These are phyloP conservation scores for Drosophila multiciliata DNA, from an alignment of 2,888 invertebrate genomes.

Conservation along the genomic window DNA sequence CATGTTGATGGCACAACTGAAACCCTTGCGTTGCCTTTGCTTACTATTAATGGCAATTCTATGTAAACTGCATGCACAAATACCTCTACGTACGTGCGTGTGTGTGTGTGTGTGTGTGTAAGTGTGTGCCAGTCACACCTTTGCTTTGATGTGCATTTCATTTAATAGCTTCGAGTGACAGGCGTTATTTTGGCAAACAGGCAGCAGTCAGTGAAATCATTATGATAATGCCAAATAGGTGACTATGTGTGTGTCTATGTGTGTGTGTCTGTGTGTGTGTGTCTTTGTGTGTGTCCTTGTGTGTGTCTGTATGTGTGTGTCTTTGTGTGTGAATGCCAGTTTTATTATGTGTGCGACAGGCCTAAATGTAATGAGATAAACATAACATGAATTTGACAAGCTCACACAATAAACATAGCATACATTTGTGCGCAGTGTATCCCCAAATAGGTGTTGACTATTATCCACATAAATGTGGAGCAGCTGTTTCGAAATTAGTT, in stretches of 20 bases:
- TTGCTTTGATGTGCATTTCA: constrained; percentile 47
- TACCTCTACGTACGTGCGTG: background rate
- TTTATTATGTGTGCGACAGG: background rate
- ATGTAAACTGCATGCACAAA: constrained; percentile 49
- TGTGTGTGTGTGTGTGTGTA: background rate
- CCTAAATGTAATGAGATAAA: constrained; percentile 13
- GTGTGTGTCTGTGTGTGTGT: too few species aligned
- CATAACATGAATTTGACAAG: constrained; percentile 3
- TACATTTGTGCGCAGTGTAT: constrained; percentile 36
- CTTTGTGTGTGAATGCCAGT: background rate
- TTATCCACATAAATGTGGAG: constrained; percentile 3
- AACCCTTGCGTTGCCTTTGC: constrained; percentile 37
- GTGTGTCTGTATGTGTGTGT: background rate
- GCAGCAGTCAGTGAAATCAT: constrained; percentile 42
- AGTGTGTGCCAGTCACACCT: constrained; percentile 38
- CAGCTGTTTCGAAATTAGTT: background rate
- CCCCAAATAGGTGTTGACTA: constrained; percentile 1
- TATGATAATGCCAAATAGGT: constrained; percentile 51
- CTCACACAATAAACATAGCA: constrained; percentile 37
- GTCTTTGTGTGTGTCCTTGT: background rate
- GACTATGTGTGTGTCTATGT: background rate
- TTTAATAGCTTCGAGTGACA: constrained; percentile 51
- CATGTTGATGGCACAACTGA: constrained; percentile 39
- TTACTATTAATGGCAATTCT: constrained; percentile 56
- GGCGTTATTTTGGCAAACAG: constrained; percentile 27